Evolutionary conservation across 2,888 invertebrate genomes (phyloP).

Genomic region (Atrina japonica): DNA sequence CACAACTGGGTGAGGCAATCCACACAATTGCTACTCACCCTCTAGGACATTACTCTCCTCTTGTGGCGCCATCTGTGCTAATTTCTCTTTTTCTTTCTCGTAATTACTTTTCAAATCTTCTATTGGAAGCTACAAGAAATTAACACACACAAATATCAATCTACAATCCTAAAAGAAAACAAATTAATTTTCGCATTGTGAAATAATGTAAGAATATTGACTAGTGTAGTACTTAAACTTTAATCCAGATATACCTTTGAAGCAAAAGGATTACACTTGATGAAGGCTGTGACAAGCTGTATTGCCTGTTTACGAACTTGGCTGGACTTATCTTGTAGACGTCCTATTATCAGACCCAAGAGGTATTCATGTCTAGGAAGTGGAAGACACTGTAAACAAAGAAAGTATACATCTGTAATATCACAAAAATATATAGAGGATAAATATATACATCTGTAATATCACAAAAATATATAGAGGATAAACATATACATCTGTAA

Average conservation of each 20-base stretch:
- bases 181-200: too few species aligned
- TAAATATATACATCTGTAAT: too few species aligned
- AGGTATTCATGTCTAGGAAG: conserved; percentile 86
- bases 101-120: conserved; percentile 85
- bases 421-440: too few species aligned
- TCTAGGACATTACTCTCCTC: conserved; percentile 56
- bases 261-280: conserved; percentile 91
- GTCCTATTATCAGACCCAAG: conserved; percentile 85
- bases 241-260: conserved; percentile 73
- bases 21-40: conserved; percentile 83
- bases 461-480: too few species aligned
- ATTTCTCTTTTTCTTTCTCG: conserved; percentile 84
- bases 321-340: conserved; percentile 91
- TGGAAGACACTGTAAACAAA: conserved; percentile 83
- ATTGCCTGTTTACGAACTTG: conserved; percentile 92
- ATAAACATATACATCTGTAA: too few species aligned
- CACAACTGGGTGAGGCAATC: too few species aligned
- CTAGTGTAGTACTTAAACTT: too few species aligned
- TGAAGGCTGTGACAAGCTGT: conserved; percentile 88
- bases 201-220: too few species aligned
- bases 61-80: conserved; percentile 83
- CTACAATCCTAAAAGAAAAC: not conserved
- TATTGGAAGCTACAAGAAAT: conserved; percentile 80
- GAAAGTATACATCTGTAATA: too few species aligned
- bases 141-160: not conserved